phyloP scores from a whole-genome alignment of 2,797 vertebrate genomes.

The Xiphophorus birchmanni region DNA sequence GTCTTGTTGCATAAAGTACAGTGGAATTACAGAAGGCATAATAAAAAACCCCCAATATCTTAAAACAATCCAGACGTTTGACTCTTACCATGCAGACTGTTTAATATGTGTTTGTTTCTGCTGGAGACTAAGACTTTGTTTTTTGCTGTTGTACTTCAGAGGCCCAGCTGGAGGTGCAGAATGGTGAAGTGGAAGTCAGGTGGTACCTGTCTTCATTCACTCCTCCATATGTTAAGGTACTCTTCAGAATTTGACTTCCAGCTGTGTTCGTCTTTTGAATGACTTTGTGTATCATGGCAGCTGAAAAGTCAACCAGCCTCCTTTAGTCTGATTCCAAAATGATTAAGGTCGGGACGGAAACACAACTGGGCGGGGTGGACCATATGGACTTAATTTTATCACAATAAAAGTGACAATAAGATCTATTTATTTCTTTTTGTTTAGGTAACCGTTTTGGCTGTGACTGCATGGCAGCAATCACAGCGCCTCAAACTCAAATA shows the following conservation, averaged over 20 bases:
- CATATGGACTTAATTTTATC: too few relatives aligned
- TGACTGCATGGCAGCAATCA: too few relatives aligned
- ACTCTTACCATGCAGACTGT: not conserved
- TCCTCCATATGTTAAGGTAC: constrained; percentile 94
- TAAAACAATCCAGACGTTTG: not conserved
- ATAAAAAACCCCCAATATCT: not conserved
- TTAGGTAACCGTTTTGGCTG: too few relatives aligned
- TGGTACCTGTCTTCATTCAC: constrained; percentile 95
- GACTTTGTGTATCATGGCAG: not conserved
- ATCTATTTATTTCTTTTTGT: too few relatives aligned
- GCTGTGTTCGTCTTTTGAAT: constrained; percentile 9
- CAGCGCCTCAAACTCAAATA: too few relatives aligned
- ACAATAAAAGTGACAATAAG: too few relatives aligned
- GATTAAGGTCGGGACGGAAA: not conserved
- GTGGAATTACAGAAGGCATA: not conserved
- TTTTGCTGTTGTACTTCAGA: constrained; percentile 73
- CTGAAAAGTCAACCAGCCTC: not conserved
- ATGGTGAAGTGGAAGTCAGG: constrained; percentile 84
- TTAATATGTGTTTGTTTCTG: not conserved
- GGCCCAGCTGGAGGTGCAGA: constrained; percentile 88
- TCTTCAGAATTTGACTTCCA: constrained; percentile 10
- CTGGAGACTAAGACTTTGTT: constrained; percentile 7
- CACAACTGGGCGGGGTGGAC: not conserved
- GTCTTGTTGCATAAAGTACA: not conserved
- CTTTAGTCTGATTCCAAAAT: not conserved